Evolutionary conservation across 2,888 invertebrate genomes (phyloP), one percentile per base, ranked within the genome.

Genomic region (Mythimna ferrago): DNA sequence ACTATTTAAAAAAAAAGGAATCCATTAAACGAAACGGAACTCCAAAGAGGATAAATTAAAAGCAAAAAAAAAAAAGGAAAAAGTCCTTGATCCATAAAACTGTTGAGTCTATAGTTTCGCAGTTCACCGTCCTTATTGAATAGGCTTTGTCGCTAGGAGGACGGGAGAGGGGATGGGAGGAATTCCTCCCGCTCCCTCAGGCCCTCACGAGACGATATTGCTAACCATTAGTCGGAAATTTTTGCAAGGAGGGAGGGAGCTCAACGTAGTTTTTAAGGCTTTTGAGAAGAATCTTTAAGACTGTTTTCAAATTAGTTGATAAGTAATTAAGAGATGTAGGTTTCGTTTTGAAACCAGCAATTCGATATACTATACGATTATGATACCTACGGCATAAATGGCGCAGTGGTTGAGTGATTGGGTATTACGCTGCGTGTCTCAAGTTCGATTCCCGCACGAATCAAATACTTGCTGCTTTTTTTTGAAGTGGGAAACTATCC

Each of bases 211-310:
- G 72, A 78, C 86, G 85, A 85, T 89, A 90, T 89, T 88, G 83
- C 86, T 80, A 78, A 80, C 87, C 88, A 89, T 91, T 91, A 90
- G 78, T 71, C 77, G 73, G 86, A 61, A 82, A 73, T 88, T 88
- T 90, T 89, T 87, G 87, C 88, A 86, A 81, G 76, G 75, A 73
- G 53, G 76, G 75, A 73, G 53, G 10, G 38, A 60, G 70, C 77
- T 77, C 19, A 65, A 61, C 48, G 54, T 70, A 64, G 82, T 70
- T 58, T 69, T 69, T 48, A 41, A 77, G 5, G 48, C 32, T 66
- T 41, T 32, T 3, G 21, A 3, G 16, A 56, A 7, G 21, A 26
- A 3, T 14, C 3, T 26, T 48, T 56, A 14, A 19, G 9, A 38
- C 44, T n/a, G 11, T 19, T 11, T 56, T 56, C 6, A 48, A 21